phyloP scores from a whole-genome alignment of 2,888 invertebrate genomes.

The Cephus sareptanus region DNA sequence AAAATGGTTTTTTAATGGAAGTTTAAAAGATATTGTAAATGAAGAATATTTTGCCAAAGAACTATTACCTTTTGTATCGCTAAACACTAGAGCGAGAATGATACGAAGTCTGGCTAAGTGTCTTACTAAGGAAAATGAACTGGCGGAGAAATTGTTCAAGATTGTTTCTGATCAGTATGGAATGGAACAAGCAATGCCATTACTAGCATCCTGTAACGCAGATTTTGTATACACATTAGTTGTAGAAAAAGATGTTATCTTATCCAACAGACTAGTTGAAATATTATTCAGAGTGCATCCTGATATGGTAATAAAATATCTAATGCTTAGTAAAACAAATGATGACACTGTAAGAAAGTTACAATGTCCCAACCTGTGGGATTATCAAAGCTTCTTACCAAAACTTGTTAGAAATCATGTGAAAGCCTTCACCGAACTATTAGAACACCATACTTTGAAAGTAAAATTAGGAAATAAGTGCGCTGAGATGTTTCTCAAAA shows the following conservation, averaged over 20 bases:
- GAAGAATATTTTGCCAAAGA: conserved; percentile 42
- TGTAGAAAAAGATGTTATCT: conserved; percentile 23
- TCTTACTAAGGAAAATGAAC: conserved; percentile 32
- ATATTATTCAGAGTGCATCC: conserved; percentile 42
- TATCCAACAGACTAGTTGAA: conserved; percentile 27
- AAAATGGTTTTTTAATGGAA: conserved; percentile 51
- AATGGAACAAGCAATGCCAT: conserved; percentile 36
- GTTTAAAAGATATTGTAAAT: conserved; percentile 35
- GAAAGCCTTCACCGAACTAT: conserved; percentile 39
- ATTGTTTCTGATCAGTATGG: conserved; percentile 36
- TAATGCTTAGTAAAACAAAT: conserved; percentile 34
- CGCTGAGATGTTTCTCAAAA: conserved; percentile 43
- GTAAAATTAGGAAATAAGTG: conserved; percentile 41
- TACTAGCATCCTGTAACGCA: conserved; percentile 49
- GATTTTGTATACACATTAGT: conserved; percentile 38
- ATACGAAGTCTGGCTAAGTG: conserved; percentile 41
- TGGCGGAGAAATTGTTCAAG: conserved; percentile 51
- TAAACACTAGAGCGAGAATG: conserved; percentile 44
- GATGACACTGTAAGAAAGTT: neutral
- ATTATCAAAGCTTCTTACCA: conserved; percentile 35
- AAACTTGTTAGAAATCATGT: conserved; percentile 44
- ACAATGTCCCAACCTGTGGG: conserved; percentile 18
- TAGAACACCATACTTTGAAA: conserved; percentile 20
- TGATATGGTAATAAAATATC: conserved; percentile 45
- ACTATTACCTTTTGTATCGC: conserved; percentile 46